A percentile compares a stretch with the other conserved stretches of the same genome.
Conservation (phyloP, 1,140 invertebrate genomes). For the Drosophila cardini region DNA sequence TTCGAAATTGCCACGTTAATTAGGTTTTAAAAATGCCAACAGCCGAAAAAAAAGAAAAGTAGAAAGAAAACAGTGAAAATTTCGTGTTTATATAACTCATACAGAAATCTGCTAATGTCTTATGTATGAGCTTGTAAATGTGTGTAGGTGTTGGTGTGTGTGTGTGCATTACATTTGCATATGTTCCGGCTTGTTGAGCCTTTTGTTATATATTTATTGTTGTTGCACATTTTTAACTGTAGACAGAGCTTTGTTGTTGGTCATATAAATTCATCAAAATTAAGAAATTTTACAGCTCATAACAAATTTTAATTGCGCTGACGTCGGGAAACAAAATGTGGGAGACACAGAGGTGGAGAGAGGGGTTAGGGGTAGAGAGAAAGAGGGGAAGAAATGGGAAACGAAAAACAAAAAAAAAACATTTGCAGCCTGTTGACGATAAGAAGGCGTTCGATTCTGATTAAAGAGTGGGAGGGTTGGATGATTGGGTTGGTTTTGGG, state of each 20-base stretch:
- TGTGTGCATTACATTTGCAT: slow-evolving; percentile 30
- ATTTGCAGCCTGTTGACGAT: slow-evolving; percentile 59
- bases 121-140: not conserved
- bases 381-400: not conserved
- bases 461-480: slow-evolving; percentile 44
- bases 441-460: slow-evolving; percentile 63
- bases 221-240: slow-evolving; percentile 51
- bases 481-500: slow-evolving; percentile 10
- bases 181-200: slow-evolving; percentile 30
- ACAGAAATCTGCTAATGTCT: not conserved
- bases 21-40: slow-evolving; percentile 40
- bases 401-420: slow-evolving; percentile 28
- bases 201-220: slow-evolving; percentile 27
- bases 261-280: slow-evolving; percentile 78
- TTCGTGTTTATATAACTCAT: slow-evolving; percentile 7
- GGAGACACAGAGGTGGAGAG: not conserved
- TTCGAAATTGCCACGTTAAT: slow-evolving; percentile 37
- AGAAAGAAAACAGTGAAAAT: slow-evolving; percentile 28
- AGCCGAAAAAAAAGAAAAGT: too few relatives aligned
- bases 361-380: too few relatives aligned
- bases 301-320: slow-evolving; percentile 73
- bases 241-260: slow-evolving; percentile 33
- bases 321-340: slow-evolving; percentile 33
- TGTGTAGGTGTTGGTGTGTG: not conserved
- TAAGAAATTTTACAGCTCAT: slow-evolving; percentile 78